Evolutionary conservation across 1,140 invertebrate genomes (phyloP).

Genomic region (Phenacoccus solenopsis): DNA sequence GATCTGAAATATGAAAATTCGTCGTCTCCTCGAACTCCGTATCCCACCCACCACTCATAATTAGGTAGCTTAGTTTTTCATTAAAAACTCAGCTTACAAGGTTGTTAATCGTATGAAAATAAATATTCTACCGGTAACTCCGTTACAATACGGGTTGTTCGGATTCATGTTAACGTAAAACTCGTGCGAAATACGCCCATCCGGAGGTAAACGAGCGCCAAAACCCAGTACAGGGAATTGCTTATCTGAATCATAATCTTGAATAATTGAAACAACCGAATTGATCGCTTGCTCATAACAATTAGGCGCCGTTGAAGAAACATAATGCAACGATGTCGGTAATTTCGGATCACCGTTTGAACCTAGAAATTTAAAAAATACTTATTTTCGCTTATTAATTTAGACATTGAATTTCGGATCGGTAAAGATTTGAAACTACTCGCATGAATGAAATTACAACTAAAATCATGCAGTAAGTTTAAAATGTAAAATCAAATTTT

Average conservation of each 20-base stretch:
- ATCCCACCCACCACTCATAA: too few species aligned
- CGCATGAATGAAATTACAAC: neutral
- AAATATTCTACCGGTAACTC: slow-evolving; percentile 33
- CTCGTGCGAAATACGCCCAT: slow-evolving; percentile 42
- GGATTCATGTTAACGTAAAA: slow-evolving; percentile 46
- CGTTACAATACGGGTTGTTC: slow-evolving; percentile 43
- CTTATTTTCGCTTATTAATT: too few species aligned
- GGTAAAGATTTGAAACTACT: too few species aligned
- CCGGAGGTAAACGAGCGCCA: slow-evolving; percentile 40
- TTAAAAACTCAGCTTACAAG: too few species aligned
- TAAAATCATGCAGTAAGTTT: neutral
- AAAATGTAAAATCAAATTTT: slow-evolving; percentile 5
- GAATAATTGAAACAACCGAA: slow-evolving; percentile 48
- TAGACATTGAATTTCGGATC: too few species aligned
- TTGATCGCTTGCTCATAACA: slow-evolving; percentile 45
- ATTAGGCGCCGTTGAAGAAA: slow-evolving; percentile 35
- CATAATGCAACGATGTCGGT: slow-evolving; percentile 44
- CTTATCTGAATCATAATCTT: slow-evolving; percentile 46
- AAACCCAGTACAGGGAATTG: slow-evolving; percentile 44
- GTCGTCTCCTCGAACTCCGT: too few species aligned
- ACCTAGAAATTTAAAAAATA: slow-evolving; percentile 34
- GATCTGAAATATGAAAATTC: too few species aligned
- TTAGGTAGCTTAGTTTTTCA: too few species aligned
- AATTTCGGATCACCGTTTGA: slow-evolving; percentile 47
- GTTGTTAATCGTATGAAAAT: too few species aligned